phyloP scores from a whole-genome alignment of 2,888 invertebrate genomes.

The Asteroscopus sphinx region DNA sequence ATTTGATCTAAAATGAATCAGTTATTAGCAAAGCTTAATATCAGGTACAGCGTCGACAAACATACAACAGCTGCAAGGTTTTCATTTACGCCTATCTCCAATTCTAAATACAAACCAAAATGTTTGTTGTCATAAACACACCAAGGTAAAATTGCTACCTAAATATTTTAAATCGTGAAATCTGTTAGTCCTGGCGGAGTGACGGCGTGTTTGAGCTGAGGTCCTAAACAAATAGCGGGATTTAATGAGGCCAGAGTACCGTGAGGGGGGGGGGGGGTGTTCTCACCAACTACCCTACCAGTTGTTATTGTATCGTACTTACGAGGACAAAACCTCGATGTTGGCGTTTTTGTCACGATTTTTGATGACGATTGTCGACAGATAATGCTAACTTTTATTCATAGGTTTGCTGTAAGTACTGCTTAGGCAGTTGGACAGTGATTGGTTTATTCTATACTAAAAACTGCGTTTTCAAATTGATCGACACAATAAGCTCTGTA shows the following conservation, averaged over 20 bases:
- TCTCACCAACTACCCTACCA: conserved; percentile 48
- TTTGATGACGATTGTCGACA: too few relatives aligned
- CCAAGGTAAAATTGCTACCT: conserved; percentile 78
- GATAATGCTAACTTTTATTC: not conserved
- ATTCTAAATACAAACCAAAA: conserved; percentile 70
- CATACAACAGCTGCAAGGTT: conserved; percentile 31
- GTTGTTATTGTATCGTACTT: conserved; percentile 57
- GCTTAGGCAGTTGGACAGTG: too few relatives aligned
- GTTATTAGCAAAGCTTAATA: not conserved
- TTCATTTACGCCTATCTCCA: conserved; percentile 48
- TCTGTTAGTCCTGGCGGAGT: conserved; percentile 82
- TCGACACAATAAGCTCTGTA: too few relatives aligned
- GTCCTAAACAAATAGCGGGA: conserved; percentile 86
- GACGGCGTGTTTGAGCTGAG: conserved; percentile 81
- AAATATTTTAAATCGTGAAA: conserved; percentile 87
- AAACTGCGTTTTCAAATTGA: too few relatives aligned
- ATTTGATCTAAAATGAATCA: not conserved
- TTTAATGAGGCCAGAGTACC: conserved; percentile 82
- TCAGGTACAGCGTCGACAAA: conserved; percentile 2
- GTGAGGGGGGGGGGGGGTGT: conserved; percentile 41
- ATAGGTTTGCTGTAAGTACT: too few relatives aligned
- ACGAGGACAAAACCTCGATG: conserved; percentile 37
- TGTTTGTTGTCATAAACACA: conserved; percentile 82
- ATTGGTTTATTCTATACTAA: too few relatives aligned
- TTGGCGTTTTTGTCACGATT: conserved; percentile 23